Base-by-base conservation (phyloP, 2,797 vertebrate genomes). In the Oophaga sylvatica region DNA sequence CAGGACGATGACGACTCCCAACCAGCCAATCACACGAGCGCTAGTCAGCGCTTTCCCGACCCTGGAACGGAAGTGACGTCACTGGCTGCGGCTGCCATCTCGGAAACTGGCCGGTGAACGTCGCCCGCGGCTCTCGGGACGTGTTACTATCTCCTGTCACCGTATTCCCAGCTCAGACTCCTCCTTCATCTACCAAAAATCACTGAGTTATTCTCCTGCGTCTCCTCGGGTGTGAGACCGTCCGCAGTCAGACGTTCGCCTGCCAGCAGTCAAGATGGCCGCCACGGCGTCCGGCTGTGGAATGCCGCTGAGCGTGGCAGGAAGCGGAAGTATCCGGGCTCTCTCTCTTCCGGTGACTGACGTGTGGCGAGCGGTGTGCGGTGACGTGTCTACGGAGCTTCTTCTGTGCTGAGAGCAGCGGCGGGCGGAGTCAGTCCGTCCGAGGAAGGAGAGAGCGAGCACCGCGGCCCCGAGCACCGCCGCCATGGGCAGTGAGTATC, bases 371-470 rank as follows among this genome's bases (percentile, higher is more conserved):
- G n/a, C 79, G 19, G 82, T 81, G 70, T 88, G 41, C 57, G 93
- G 94, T 95, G 95, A 96, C 95, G 95, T 96, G 95, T 95, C 95
- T 87, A 65, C 80, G 71, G 84, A 2, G 82, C 81, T 5, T 91
- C 15, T 15, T 60, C 17, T 63, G 29, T 77, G n/a, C 79, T 31
- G 63, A 73, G 59, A 76, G 48, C 88, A 84, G 88, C 70, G 88
- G 80, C 53, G 76, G 60, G 41, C 60, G n/a, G n/a, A 83, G 88
- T 89, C 88, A 89, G 84, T 89, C 70, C 13, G 53, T 89, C 70
- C 13, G 53, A 86, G 26, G 41, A 65, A 63, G 63, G 80, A 80
- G 59, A 22, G 35, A 17, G 16, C 41, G 45, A 29, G 26, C 79
- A 75, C 71, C 45, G 4, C 70, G 17, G 70, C 12, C 70, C 31